A percentile compares a stretch with the other conserved stretches of the same genome.
These are phyloP conservation scores for Conus ventricosus DNA, from an alignment of 1,140 invertebrate genomes.

Conservation along the genomic window DNA sequence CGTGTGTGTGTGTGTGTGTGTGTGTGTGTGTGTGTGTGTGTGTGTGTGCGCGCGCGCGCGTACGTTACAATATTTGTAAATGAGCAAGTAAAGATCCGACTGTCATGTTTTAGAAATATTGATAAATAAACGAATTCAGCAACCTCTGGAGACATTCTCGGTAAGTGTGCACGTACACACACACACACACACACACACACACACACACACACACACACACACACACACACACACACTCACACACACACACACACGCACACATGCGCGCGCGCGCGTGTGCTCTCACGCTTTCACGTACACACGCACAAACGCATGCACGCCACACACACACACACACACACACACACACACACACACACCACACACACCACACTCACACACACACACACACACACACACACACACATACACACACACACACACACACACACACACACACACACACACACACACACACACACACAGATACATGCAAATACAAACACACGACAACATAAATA, in stretches of 20 bases:
- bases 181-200: not conserved
- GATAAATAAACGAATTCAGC: not conserved
- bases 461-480: not conserved
- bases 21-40: no score
- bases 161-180: not conserved
- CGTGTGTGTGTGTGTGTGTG: no score
- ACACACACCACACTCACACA: not conserved
- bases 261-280: not conserved
- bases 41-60: no score
- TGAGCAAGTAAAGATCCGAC: not conserved
- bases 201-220: not conserved
- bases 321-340: not conserved
- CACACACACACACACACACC: not conserved
- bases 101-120: not conserved
- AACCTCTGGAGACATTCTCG: not conserved
- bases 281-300: not conserved
- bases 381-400: slow-evolving; percentile 14
- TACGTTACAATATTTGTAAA: not conserved
- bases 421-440: slow-evolving; percentile 31
- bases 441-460: slow-evolving; percentile 25
- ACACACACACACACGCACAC: slow-evolving; percentile 2
- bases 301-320: not conserved
- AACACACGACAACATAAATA: not conserved
- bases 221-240: not conserved
- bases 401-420: slow-evolving; percentile 11